Evolutionary conservation across 92 coral and sea anemone genomes (phyloP).

Genomic region (Bergia sp.): DNA sequence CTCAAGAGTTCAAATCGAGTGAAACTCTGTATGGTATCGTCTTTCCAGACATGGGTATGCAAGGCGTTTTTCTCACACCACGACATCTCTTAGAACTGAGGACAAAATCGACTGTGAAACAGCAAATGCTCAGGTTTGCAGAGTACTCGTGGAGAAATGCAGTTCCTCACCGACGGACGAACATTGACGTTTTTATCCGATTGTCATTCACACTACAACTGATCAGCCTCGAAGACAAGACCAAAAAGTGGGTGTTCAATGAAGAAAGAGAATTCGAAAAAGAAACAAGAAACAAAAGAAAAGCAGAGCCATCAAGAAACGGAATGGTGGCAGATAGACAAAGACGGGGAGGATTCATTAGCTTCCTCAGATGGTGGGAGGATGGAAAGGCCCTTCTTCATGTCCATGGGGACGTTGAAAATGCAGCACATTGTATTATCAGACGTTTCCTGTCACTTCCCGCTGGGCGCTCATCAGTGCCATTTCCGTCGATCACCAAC

Average conservation of each 20-base stretch:
- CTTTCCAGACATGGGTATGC: conserved; percentile 41
- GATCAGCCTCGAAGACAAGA: conserved; percentile 36
- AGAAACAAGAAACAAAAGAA: conserved; percentile 21
- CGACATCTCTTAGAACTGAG: conserved; percentile 19
- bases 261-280: conserved; percentile 66
- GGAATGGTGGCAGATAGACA: conserved; percentile 62
- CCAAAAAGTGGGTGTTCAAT: conserved; percentile 51
- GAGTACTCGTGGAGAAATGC: conserved; percentile 55
- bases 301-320: conserved; percentile 14
- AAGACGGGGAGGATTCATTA: conserved; percentile 48
- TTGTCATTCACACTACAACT: conserved; percentile 73
- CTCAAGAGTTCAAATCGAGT: conserved; percentile 43
- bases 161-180: conserved; percentile 47
- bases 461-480: conserved; percentile 60
- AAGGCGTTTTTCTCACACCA: conserved; percentile 19
- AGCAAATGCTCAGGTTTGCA: conserved; percentile 60
- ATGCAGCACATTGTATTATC: conserved; percentile 59
- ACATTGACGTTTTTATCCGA: conserved; percentile 65
- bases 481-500: conserved; percentile 71
- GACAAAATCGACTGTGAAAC: conserved; percentile 23
- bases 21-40: conserved; percentile 38
- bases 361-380: conserved; percentile 79
- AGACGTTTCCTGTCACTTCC: conserved; percentile 72
- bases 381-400: conserved; percentile 60
- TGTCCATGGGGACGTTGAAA: conserved; percentile 56